phyloP scores from a whole-genome alignment of 2,113 vertebrate genomes.

The Peromyscus maniculatus region DNA sequence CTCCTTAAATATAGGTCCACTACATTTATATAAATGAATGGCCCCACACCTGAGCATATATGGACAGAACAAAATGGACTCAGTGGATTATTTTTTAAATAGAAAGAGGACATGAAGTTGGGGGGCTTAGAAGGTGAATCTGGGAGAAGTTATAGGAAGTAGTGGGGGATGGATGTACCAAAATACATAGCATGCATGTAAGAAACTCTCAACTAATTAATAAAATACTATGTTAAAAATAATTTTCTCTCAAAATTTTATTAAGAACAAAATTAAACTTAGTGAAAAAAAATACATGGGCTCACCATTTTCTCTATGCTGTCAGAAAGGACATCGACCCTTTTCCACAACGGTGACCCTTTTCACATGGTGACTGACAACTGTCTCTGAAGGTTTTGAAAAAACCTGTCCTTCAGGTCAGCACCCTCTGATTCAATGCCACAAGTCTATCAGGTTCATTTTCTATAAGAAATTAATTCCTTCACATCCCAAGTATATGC shows the following conservation, averaged over 20 bases:
- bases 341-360: not conserved
- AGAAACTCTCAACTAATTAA: not conserved
- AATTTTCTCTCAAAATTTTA: not conserved
- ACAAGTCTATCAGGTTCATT: not conserved
- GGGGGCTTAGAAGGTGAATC: not conserved
- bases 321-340: not conserved
- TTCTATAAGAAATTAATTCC: not conserved
- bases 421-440: not conserved
- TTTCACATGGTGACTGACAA: not conserved
- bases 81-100: not conserved
- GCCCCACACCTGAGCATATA: not conserved
- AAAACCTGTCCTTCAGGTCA: not conserved
- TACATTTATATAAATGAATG: no score
- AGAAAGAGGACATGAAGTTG: not conserved
- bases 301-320: not conserved
- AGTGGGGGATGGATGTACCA: not conserved
- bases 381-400: slow-evolving; percentile 1
- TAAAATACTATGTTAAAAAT: not conserved
- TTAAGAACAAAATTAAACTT: not conserved
- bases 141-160: not conserved
- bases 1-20: not conserved
- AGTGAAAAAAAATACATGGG: not conserved
- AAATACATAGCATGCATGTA: not conserved
- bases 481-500: not conserved
- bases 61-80: not conserved